These are phyloP conservation scores for Microtus pennsylvanicus DNA, from an alignment of 2,113 vertebrate genomes.

Conservation along the genomic window DNA sequence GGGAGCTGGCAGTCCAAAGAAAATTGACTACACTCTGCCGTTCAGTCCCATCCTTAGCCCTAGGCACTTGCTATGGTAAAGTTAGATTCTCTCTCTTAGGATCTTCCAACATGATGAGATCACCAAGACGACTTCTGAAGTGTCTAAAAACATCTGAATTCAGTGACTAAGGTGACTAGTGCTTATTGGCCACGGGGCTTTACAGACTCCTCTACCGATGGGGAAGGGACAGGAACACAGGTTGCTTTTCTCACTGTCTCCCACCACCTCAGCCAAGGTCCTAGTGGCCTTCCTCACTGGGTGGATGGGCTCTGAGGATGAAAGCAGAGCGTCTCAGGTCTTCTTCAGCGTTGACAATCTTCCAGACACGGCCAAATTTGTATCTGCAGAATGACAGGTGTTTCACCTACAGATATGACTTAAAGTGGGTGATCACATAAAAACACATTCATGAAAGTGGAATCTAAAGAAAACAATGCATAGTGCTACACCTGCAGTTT, in stretches of 20 bases:
- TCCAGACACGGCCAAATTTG: constrained; percentile 52
- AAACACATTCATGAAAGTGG: background rate
- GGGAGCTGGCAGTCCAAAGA: background rate
- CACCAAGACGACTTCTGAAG: constrained; percentile 9
- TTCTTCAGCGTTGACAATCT: constrained; percentile 24
- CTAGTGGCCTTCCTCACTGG: background rate
- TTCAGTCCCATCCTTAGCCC: background rate
- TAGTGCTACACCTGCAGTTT: background rate
- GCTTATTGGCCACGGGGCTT: background rate
- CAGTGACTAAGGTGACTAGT: background rate
- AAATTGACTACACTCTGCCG: background rate
- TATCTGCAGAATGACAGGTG: constrained; percentile 40
- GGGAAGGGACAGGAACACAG: background rate
- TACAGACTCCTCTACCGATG: background rate
- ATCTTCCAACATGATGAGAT: background rate
- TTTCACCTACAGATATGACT: constrained; percentile 18
- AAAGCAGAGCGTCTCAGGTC: background rate
- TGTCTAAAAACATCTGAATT: constrained; percentile 12
- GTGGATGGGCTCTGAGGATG: background rate
- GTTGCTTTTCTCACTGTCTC: background rate
- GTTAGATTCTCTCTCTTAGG: background rate
- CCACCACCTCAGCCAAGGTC: background rate
- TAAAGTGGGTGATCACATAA: background rate
- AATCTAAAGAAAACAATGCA: constrained; percentile 20
- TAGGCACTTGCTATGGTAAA: background rate